Evolutionary conservation across 1,140 invertebrate genomes (phyloP).

Genomic region (Parapsyche elsis): DNA sequence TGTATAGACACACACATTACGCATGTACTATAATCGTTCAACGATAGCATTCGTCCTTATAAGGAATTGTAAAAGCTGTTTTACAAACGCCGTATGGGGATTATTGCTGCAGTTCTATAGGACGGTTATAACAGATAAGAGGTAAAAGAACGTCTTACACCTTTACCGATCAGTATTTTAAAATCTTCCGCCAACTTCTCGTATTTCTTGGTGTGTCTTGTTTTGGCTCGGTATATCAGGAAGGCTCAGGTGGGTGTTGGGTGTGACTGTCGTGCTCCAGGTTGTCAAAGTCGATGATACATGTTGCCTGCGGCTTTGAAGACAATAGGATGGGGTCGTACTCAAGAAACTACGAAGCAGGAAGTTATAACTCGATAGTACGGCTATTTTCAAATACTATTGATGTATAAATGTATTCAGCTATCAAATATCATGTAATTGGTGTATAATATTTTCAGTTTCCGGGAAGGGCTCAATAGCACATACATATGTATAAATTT

Average conservation of each 20-base stretch:
- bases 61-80: slow-evolving; percentile 28
- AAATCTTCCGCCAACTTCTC: neutral
- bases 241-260: slow-evolving; percentile 28
- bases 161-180: neutral
- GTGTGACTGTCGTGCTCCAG: slow-evolving; percentile 32
- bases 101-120: neutral
- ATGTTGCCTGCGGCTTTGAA: slow-evolving; percentile 22
- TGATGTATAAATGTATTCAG: too few species aligned
- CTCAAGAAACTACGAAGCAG: too few species aligned
- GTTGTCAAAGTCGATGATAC: slow-evolving; percentile 32
- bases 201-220: neutral
- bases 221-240: neutral
- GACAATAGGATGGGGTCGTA: slow-evolving; percentile 26
- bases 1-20: neutral
- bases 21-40: neutral
- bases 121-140: neutral
- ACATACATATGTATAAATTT: too few species aligned
- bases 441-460: neutral
- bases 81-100: slow-evolving; percentile 14
- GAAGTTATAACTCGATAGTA: too few species aligned
- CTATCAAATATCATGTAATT: too few species aligned
- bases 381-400: too few species aligned
- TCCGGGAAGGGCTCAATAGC: too few species aligned
- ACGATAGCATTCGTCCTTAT: slow-evolving; percentile 12
- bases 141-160: neutral